A percentile compares a stretch with the other conserved stretches of the same genome.
Evolutionary conservation across 2,113 vertebrate species (phyloP).

Genomic region (Orientallactaga bullata): DNA sequence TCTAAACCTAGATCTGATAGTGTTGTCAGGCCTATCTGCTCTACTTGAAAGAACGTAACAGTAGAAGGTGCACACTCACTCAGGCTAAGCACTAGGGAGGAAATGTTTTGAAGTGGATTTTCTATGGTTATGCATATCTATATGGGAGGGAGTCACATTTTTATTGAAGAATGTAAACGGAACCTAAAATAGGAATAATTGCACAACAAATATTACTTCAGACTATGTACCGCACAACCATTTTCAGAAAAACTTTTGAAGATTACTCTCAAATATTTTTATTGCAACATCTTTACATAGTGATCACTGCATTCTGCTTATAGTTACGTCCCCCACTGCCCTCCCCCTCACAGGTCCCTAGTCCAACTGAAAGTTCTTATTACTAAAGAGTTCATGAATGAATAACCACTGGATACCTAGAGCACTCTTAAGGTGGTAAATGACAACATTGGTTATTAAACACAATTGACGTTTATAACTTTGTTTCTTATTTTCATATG

Average conservation of each 20-base stretch:
- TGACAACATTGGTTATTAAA: neutral
- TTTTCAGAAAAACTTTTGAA: neutral
- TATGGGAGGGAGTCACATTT: too few relatives aligned
- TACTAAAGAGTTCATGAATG: neutral
- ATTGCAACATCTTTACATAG: neutral
- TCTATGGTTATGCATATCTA: neutral
- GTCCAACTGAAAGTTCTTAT: neutral
- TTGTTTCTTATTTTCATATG: neutral
- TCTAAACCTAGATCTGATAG: neutral
- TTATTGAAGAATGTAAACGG: neutral
- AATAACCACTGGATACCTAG: neutral
- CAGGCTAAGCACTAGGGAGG: neutral
- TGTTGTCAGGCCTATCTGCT: neutral
- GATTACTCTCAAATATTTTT: neutral
- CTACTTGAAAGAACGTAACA: conserved; percentile 1
- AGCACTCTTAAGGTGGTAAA: neutral
- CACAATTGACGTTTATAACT: neutral
- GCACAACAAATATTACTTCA: neutral
- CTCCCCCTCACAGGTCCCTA: neutral
- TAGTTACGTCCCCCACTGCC: too few relatives aligned
- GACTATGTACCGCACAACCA: neutral
- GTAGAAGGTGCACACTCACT: neutral
- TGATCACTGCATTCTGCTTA: neutral
- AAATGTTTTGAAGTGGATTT: neutral
- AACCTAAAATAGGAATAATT: neutral